phyloP scores from a whole-genome alignment of 2,113 vertebrate species.

The Ictidomys tridecemlineatus region DNA sequence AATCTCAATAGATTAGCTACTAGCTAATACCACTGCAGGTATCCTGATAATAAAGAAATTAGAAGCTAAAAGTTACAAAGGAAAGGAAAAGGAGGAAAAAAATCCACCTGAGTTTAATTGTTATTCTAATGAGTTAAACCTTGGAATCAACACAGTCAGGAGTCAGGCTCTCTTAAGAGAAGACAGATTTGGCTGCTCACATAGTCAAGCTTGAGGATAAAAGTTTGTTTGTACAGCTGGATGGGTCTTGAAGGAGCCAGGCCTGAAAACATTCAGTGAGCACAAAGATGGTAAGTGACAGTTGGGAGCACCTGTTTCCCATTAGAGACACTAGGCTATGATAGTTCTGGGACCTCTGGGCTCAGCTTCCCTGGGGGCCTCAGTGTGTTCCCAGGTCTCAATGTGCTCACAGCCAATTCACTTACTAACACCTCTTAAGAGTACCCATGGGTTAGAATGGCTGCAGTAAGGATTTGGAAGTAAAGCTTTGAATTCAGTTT shows the following conservation, averaged over 20 bases:
- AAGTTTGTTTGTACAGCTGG: slow-evolving; percentile 81
- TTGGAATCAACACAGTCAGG: background rate
- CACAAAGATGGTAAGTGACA: slow-evolving; percentile 44
- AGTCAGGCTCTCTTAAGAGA: slow-evolving; percentile 14
- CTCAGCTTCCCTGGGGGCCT: background rate
- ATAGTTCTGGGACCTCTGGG: slow-evolving; percentile 31
- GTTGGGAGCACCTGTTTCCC: slow-evolving; percentile 65
- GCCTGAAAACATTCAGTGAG: slow-evolving; percentile 58
- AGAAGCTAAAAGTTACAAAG: slow-evolving; percentile 58
- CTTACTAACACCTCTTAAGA: slow-evolving; percentile 44
- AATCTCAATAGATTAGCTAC: slow-evolving; percentile 30
- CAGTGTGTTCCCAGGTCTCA: slow-evolving; percentile 44
- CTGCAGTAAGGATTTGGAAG: slow-evolving; percentile 13
- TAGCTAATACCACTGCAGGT: background rate
- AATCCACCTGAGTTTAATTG: slow-evolving; percentile 61
- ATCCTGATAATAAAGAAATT: slow-evolving; percentile 40
- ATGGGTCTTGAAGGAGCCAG: slow-evolving; percentile 42
- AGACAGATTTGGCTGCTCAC: slow-evolving; percentile 40
- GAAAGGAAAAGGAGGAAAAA: background rate
- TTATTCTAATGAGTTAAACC: slow-evolving; percentile 67
- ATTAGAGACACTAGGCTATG: slow-evolving; percentile 55
- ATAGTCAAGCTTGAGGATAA: slow-evolving; percentile 38
- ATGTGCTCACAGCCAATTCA: slow-evolving; percentile 70
- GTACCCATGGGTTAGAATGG: background rate
- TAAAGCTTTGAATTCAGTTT: slow-evolving; percentile 39